Evolutionary conservation across 2,113 vertebrate species (phyloP), one percentile per base, ranked within the genome.

Genomic region (Rhabdomys dilectus): DNA sequence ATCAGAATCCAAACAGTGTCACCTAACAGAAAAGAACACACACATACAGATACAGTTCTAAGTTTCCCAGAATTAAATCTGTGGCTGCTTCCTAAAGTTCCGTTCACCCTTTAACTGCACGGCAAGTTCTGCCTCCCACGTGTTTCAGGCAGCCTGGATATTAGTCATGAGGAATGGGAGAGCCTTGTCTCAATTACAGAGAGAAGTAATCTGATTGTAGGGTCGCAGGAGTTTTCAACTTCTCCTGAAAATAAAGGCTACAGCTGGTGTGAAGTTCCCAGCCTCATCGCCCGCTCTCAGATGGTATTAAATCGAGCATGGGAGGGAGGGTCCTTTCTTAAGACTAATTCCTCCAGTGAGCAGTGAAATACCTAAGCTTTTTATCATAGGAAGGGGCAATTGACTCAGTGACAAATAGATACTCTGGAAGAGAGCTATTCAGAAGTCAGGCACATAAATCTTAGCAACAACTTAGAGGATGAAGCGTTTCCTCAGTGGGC

Each of bases 181-280:
- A 94, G 22, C 84, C 75, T 96, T 85, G 68, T 90, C 84, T 97
- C 91, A 95, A 96, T 97, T 97, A 97, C 72, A 73, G 91, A 68
- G 88, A 96, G 86, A 96, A 77, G 89, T 96, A 94, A 96, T 96
- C 91, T 96, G 91, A 97, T 96, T 97, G 78, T 66, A 85, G 95
- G 96, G 96, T 98, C 96, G 89, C 75, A 89, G 68, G 95, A 95
- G 91, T 97, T 96, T 96, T 48, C 58, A 97, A 10, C n/a, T 53
- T 96, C 90, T 85, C 91, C 72, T 17, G n/a, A 93, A 98, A 92
- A 91, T 90, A 96, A 93, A 97, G 86, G 89, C 51, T 58, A 88
- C 62, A n/a, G 0, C 62, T 84, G 17, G 26, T 62, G 2, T 0
- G 22, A 97, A 78, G 92, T 53, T 89, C 96, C 82, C 39, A 3